Percentiles rank a stretch among this genome's conserved stretches.
These are phyloP conservation scores for Folsomia manolachei DNA, from an alignment of 2,888 invertebrate genomes.

Conservation along the genomic window DNA sequence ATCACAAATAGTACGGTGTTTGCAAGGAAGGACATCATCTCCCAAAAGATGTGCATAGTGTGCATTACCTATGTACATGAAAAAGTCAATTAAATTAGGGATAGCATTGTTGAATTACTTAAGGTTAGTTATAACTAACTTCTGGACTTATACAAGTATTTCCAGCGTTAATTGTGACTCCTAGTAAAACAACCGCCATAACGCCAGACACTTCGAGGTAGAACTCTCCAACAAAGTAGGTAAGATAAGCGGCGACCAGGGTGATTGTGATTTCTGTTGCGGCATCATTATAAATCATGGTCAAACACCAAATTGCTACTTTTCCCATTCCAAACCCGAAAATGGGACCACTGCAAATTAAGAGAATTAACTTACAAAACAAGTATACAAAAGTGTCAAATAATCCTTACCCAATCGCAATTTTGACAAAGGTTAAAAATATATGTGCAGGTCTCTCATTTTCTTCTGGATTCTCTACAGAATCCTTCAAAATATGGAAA, in stretches of 20 bases:
- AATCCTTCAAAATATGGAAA: constrained; percentile 52
- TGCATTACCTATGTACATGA: no score
- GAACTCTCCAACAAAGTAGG: constrained; percentile 53
- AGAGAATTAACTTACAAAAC: no score
- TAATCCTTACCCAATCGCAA: constrained; percentile 53
- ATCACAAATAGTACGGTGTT: constrained; percentile 64
- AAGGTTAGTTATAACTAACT: constrained; percentile 46
- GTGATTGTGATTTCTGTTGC: constrained; percentile 56
- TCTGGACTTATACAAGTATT: constrained; percentile 56
- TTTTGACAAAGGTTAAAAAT: constrained; percentile 50
- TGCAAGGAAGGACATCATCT: constrained; percentile 56
- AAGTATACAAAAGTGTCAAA: no score
- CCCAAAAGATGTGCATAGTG: constrained; percentile 50
- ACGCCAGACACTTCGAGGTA: constrained; percentile 55
- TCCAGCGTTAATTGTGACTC: constrained; percentile 54
- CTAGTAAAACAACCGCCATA: constrained; percentile 56
- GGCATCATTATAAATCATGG: constrained; percentile 55
- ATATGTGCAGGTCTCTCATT: constrained; percentile 26
- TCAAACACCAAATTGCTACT: constrained; percentile 53
- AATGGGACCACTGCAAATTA: no score
- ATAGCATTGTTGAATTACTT: background rate
- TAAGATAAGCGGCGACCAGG: constrained; percentile 55
- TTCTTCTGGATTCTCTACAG: constrained; percentile 33
- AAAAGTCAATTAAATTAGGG: no score
- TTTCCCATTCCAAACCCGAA: constrained; percentile 55